A percentile compares a stretch with the other conserved stretches of the same genome.
Conservation (phyloP, 2,113 vertebrate genomes). For the Nothobranchius furzeri region DNA sequence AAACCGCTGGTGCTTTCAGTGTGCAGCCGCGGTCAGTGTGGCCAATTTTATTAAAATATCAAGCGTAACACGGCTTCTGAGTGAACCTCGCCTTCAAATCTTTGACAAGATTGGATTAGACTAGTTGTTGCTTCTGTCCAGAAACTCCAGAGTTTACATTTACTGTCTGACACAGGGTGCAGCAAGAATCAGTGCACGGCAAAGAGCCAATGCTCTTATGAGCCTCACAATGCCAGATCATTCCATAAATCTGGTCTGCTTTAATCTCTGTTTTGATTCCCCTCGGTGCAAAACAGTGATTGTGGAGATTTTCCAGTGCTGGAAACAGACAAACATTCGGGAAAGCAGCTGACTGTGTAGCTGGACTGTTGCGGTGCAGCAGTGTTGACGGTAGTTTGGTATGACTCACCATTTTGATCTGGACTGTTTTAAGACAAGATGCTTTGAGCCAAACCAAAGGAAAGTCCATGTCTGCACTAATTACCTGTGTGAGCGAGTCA, state of each 20-base stretch:
- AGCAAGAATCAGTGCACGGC: slow-evolving; percentile 24
- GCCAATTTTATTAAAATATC: no score
- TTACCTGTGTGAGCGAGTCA: slow-evolving; percentile 58
- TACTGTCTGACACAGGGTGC: slow-evolving; percentile 23
- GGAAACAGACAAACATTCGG: slow-evolving; percentile 69
- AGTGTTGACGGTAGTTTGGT: slow-evolving; percentile 63
- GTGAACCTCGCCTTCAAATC: no score
- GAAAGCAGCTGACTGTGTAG: slow-evolving; percentile 48
- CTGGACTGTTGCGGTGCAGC: slow-evolving; percentile 44
- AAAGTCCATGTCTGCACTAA: slow-evolving; percentile 69
- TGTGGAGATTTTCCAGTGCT: slow-evolving; percentile 54
- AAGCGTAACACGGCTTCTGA: no score
- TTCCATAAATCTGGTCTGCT: slow-evolving; percentile 58
- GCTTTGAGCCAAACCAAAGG: slow-evolving; percentile 57
- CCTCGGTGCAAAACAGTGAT: slow-evolving; percentile 48
- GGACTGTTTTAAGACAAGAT: slow-evolving; percentile 64
- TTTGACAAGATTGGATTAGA: slow-evolving; percentile 1
- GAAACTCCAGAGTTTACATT: slow-evolving; percentile 5
- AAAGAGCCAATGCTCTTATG: slow-evolving; percentile 39
- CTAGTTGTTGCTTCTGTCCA: not conserved
- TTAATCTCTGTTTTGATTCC: slow-evolving; percentile 54
- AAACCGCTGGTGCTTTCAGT: no score
- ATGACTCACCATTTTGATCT: slow-evolving; percentile 67
- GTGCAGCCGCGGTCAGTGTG: no score
- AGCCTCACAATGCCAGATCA: slow-evolving; percentile 50